Conservation (phyloP, 2,113 vertebrate species). For the Psittacara wagleri region DNA sequence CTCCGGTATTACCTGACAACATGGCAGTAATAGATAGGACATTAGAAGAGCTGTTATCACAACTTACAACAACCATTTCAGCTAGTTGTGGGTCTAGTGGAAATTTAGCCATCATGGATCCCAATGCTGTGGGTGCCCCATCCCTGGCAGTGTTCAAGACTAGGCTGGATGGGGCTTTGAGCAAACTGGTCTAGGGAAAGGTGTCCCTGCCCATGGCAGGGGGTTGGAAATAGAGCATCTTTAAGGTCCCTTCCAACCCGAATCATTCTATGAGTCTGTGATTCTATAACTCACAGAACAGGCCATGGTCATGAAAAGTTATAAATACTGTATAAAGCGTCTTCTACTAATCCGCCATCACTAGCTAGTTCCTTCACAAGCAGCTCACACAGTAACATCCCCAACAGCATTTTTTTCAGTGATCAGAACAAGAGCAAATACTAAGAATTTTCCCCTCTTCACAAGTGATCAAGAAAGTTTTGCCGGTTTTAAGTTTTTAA, state of each 20-base stretch:
- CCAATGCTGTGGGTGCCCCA: slow-evolving; percentile 75
- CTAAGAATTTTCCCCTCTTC: neutral
- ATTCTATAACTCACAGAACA: neutral
- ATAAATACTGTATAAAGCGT: neutral
- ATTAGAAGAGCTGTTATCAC: slow-evolving; percentile 97
- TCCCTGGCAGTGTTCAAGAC: neutral
- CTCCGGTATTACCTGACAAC: slow-evolving; percentile 95
- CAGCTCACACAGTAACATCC: neutral
- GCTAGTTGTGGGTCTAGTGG: slow-evolving; percentile 93
- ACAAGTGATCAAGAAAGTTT: neutral
- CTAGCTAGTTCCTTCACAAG: neutral
- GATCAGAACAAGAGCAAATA: neutral
- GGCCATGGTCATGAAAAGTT: fast-evolving
- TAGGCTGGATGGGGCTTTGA: neutral
- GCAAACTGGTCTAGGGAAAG: neutral
- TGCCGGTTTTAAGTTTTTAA: neutral
- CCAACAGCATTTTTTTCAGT: neutral
- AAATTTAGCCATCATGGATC: slow-evolving; percentile 99
- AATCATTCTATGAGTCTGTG: neutral
- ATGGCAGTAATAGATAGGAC: slow-evolving; percentile 97
- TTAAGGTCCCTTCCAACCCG: neutral
- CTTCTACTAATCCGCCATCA: neutral
- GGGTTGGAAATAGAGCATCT: neutral
- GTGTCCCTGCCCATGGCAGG: neutral
- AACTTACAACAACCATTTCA: slow-evolving; percentile 99